Base-by-base conservation (phyloP, 2,888 invertebrate species). In the Stegophylla sp. region DNA sequence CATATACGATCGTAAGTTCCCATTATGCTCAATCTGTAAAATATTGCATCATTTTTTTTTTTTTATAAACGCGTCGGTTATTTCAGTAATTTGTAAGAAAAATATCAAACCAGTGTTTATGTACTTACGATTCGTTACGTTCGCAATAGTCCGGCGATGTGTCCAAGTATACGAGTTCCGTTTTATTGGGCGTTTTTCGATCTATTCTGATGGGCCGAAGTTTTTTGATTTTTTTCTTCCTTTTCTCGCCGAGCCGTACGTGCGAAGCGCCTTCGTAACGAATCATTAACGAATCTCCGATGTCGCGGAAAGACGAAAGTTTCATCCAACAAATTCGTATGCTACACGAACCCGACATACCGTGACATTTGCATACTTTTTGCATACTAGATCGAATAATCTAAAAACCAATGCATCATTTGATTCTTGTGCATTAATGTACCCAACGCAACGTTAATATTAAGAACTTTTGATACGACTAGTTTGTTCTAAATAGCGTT, bases 91-190 rank as follows among this genome's bases (percentile, higher is more conserved):
- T n/a, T n/a, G n/a, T n/a, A n/a, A n/a, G n/a, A n/a, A n/a, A n/a
- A 48, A 48, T 48, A 48, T 48, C 17, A 1, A 0, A 48, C 3
- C n/a, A n/a, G 5, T 3, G 56, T 56, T 12, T 48, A n/a, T n/a
- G n/a, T n/a, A 89, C 91, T 90, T 88, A 94, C 92, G 92, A 92
- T 83, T 92, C 90, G 87, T 96, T 94, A 82, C 91, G 90, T 87
- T 95, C 94, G 86, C 96, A 96, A 86, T 95, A 96, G 87, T 96
- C 94, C 0, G 96, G 96, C 23, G 96, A 96, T 85, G 95, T 94
- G 85, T 95, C 94, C 84, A 96, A 88, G 86, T 92, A 96, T 20
- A 96, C 94, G 84, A 96, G 88, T 87, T 96, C 96, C n/a, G 93
- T 93, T 87, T 94, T 94, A 85, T 94, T 93, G 1, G 95, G 95